Conservation (phyloP, 2,797 vertebrate species). For the Mormyrops attenuatus region DNA sequence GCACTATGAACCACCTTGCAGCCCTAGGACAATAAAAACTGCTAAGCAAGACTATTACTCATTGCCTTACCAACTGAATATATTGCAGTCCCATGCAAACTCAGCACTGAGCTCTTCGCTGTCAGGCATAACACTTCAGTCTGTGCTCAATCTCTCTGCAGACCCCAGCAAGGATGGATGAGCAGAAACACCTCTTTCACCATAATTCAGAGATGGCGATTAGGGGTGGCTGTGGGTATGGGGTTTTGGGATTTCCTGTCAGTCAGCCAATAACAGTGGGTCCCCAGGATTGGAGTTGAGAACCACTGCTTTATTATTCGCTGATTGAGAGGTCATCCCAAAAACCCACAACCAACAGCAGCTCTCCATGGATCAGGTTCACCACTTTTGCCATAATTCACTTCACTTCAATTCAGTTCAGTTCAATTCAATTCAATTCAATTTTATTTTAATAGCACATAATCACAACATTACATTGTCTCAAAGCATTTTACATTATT, state of each 20-base stretch:
- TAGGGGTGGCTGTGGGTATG: neutral
- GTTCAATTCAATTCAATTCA: neutral
- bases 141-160: neutral
- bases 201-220: neutral
- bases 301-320: neutral
- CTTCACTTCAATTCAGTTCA: neutral
- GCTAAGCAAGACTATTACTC: neutral
- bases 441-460: neutral
- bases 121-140: neutral
- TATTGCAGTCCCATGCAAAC: neutral
- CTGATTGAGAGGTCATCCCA: neutral
- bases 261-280: neutral
- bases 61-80: neutral
- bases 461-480: neutral
- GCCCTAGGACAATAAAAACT: neutral
- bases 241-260: neutral
- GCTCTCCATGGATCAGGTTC: neutral
- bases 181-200: neutral
- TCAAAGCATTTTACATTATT: neutral
- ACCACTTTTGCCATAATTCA: neutral
- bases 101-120: neutral
- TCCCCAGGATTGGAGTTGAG: neutral
- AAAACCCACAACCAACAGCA: neutral
- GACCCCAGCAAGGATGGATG: neutral
- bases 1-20: neutral